Percentiles rank a stretch among this genome's conserved stretches.
Conservation (phyloP, 2,888 invertebrate genomes). For the Cheilosia impressa region DNA sequence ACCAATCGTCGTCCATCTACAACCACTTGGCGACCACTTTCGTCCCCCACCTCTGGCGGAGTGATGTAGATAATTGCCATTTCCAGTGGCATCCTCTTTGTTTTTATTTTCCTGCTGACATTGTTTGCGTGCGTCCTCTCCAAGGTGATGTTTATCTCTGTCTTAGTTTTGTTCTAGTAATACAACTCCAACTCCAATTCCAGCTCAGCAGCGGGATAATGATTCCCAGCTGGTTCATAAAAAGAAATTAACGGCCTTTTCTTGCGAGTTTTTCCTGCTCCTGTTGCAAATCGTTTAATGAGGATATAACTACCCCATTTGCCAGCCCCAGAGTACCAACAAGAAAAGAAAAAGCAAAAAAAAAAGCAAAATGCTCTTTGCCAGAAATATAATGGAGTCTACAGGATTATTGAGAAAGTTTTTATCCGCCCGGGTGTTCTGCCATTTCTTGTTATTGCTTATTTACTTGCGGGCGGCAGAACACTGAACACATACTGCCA, state of each 20-base stretch:
- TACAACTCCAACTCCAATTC: slow-evolving; percentile 72
- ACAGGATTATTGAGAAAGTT: slow-evolving; percentile 77
- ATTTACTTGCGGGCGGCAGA: slow-evolving; percentile 54
- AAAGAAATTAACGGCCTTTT: slow-evolving; percentile 84
- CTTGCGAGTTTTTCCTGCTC: slow-evolving; percentile 74
- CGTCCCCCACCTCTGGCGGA: slow-evolving; percentile 29
- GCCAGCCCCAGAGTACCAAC: slow-evolving; percentile 48
- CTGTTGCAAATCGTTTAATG: slow-evolving; percentile 83
- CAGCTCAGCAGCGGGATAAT: slow-evolving; percentile 78
- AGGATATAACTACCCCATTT: slow-evolving; percentile 81
- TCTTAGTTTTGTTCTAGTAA: slow-evolving; percentile 65
- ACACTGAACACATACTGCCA: slow-evolving; percentile 37
- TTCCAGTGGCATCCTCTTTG: slow-evolving; percentile 58
- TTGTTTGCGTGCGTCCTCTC: slow-evolving; percentile 67
- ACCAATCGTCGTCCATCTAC: slow-evolving; percentile 69
- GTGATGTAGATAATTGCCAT: slow-evolving; percentile 73
- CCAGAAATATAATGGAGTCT: slow-evolving; percentile 76
- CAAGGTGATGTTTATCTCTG: slow-evolving; percentile 80
- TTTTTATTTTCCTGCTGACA: slow-evolving; percentile 74
- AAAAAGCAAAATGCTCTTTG: slow-evolving; percentile 33
- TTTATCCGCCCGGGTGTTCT: slow-evolving; percentile 60
- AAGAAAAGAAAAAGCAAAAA: slow-evolving; percentile 7
- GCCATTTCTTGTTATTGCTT: slow-evolving; percentile 74
- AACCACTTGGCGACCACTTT: slow-evolving; percentile 49
- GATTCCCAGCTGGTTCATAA: slow-evolving; percentile 84